phyloP scores from a whole-genome alignment of 2,113 vertebrate species.

The Nibea albiflora region DNA sequence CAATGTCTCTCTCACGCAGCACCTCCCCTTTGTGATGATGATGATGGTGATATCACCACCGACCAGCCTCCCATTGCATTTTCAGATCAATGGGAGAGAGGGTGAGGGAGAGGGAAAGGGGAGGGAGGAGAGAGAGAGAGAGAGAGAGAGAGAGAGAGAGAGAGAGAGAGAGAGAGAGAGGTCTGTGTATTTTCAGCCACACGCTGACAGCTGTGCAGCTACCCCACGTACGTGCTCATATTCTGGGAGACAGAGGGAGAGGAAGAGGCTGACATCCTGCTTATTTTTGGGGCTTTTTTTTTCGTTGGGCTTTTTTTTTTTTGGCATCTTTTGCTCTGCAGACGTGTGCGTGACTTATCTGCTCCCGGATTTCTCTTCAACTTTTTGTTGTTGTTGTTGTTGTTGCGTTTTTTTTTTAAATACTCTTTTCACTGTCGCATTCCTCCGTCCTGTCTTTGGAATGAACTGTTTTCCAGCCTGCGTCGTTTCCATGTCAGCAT shows the following conservation, averaged over 20 bases:
- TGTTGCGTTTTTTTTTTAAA: neutral
- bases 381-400: slow-evolving; percentile 35
- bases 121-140: slow-evolving; percentile 39
- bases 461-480: slow-evolving; percentile 78
- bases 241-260: slow-evolving; percentile 36
- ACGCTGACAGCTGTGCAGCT: slow-evolving; percentile 67
- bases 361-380: slow-evolving; percentile 68
- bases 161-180: slow-evolving; percentile 4
- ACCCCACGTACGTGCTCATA: slow-evolving; percentile 66
- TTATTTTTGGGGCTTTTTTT: neutral
- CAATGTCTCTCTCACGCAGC: slow-evolving; percentile 42
- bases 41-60: slow-evolving; percentile 51
- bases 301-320: neutral
- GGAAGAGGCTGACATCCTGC: slow-evolving; percentile 22
- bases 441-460: slow-evolving; percentile 70
- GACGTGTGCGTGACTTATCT: slow-evolving; percentile 41
- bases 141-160: slow-evolving; percentile 20
- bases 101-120: slow-evolving; percentile 6
- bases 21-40: slow-evolving; percentile 26
- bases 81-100: slow-evolving; percentile 74
- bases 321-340: slow-evolving; percentile 44
- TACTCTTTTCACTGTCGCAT: slow-evolving; percentile 43
- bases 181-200: slow-evolving; percentile 67
- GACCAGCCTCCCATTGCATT: slow-evolving; percentile 48
- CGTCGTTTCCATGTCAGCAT: slow-evolving; percentile 88